Conservation (phyloP, 2,888 invertebrate species). For the Ariolimax columbianus region DNA sequence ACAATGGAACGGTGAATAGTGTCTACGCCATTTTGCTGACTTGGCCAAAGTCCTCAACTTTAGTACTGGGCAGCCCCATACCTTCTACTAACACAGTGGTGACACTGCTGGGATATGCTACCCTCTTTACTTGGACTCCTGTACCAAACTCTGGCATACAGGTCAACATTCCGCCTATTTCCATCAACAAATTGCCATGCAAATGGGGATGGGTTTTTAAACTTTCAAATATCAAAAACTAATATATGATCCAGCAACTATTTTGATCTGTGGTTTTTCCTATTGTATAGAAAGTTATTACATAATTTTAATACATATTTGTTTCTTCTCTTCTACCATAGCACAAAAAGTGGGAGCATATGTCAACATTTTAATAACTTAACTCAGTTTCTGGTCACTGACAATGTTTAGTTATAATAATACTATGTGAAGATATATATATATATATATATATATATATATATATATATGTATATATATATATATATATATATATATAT, state of each 20-base stretch:
- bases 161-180: slow-evolving; percentile 63
- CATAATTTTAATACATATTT: no score
- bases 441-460: no score
- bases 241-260: neutral
- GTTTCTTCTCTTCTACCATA: no score
- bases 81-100: slow-evolving; percentile 75
- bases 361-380: no score
- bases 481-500: no score
- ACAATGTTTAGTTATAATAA: no score
- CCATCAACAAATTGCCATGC: slow-evolving; percentile 60
- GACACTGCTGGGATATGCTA: slow-evolving; percentile 80
- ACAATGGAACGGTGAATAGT: slow-evolving; percentile 34
- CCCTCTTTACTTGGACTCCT: slow-evolving; percentile 47
- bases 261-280: no score
- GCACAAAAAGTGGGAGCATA: no score
- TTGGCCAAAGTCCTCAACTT: slow-evolving; percentile 84
- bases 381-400: no score
- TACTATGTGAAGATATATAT: no score
- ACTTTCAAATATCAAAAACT: slow-evolving; percentile 55
- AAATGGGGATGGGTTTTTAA: slow-evolving; percentile 69
- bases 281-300: no score
- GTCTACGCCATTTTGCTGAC: slow-evolving; percentile 85
- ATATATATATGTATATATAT: no score
- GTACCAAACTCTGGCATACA: slow-evolving; percentile 57
- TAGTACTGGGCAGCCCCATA: slow-evolving; percentile 80